phyloP scores from a whole-genome alignment of 2,888 invertebrate genomes.

The Apamea anceps region DNA sequence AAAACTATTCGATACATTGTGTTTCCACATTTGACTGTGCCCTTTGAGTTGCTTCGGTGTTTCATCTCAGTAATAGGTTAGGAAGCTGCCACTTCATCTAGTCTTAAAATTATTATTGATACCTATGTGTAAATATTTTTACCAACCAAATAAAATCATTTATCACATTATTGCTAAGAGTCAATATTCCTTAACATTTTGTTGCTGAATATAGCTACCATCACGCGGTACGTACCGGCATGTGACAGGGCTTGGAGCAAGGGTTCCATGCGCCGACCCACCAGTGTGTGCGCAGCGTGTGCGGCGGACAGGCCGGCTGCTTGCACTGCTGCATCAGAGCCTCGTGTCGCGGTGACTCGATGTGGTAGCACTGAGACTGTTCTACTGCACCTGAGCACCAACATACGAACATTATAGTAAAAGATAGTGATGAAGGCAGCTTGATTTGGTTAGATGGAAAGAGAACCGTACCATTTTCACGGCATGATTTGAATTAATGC shows the following conservation, averaged over 20 bases:
- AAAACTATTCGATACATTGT: background rate
- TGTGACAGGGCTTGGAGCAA: constrained; percentile 89
- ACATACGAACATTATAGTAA: background rate
- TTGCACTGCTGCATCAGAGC: constrained; percentile 92
- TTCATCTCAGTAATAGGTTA: background rate
- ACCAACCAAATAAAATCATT: background rate
- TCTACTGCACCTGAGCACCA: constrained; percentile 89
- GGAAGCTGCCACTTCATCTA: background rate
- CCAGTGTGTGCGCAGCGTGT: constrained; percentile 94
- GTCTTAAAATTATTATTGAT: background rate
- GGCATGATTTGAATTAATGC: background rate
- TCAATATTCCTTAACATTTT: background rate
- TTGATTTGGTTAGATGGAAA: background rate
- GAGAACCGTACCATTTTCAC: background rate
- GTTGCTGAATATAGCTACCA: background rate
- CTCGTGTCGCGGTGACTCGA: constrained; percentile 89
- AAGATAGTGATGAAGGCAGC: background rate
- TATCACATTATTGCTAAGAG: background rate
- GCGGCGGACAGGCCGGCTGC: constrained; percentile 89
- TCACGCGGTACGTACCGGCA: constrained; percentile 79
- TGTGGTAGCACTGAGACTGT: constrained; percentile 90
- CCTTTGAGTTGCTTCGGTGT: too few relatives aligned
- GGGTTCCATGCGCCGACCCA: constrained; percentile 97
- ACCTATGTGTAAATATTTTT: background rate
- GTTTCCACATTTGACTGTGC: background rate